Conservation (phyloP, 2,888 invertebrate genomes). For the Acanthoscelides obtectus region DNA sequence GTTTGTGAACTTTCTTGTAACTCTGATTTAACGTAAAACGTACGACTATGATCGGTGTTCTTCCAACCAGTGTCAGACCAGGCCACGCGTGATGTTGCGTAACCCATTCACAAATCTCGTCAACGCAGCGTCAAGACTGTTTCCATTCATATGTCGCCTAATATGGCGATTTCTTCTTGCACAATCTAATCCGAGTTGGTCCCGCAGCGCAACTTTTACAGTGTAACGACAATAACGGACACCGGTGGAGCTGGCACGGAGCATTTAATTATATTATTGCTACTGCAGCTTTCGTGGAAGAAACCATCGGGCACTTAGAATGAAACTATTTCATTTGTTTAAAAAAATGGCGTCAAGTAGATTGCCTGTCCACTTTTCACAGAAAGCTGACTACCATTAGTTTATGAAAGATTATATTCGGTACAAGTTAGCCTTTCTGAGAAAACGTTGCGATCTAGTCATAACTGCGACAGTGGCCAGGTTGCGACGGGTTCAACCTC, state of each 20-base stretch:
- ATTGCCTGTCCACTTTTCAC: no score
- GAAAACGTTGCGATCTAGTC: no score
- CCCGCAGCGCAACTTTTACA: neutral
- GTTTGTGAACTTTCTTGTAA: no score
- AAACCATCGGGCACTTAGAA: no score
- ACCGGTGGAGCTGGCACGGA: neutral
- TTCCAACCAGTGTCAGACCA: neutral
- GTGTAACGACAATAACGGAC: neutral
- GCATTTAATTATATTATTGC: neutral
- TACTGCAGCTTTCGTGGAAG: neutral
- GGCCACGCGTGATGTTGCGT: conserved; percentile 14
- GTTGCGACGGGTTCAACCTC: no score
- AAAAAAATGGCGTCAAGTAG: no score
- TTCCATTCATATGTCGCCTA: conserved; percentile 39
- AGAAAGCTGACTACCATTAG: no score
- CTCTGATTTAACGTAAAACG: no score
- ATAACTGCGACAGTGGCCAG: no score
- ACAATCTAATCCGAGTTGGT: conserved; percentile 27
- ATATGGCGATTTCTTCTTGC: conserved; percentile 40
- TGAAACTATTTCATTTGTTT: no score
- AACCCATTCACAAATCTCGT: conserved; percentile 35
- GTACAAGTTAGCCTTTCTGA: no score
- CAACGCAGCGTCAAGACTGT: conserved; percentile 30
- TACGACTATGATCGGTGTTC: neutral
- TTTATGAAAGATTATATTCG: no score